Evolutionary conservation across 1,140 invertebrate genomes (phyloP).

Genomic region (Manduca sexta): DNA sequence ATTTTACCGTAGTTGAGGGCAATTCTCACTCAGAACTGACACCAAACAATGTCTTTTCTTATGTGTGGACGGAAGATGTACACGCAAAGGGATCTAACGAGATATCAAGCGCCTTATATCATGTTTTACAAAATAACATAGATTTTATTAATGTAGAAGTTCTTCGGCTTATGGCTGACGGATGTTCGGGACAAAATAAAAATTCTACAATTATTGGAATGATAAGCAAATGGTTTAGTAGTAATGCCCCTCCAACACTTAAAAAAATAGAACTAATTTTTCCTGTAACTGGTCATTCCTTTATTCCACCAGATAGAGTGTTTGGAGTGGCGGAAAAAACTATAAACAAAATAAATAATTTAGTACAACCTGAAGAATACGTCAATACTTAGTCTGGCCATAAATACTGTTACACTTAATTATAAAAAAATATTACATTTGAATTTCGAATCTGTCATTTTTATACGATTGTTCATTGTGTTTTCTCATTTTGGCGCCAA

Average conservation of each 20-base stretch:
- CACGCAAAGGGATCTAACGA: slow-evolving; percentile 9
- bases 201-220: slow-evolving; percentile 19
- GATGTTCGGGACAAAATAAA: slow-evolving; percentile 32
- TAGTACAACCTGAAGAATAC: slow-evolving; percentile 12
- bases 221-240: slow-evolving; percentile 17
- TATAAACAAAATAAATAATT: slow-evolving; percentile 8
- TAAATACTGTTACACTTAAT: no score
- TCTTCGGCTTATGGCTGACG: slow-evolving; percentile 21
- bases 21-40: slow-evolving; percentile 2
- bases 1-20: slow-evolving; percentile 6
- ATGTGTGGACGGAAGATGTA: slow-evolving; percentile 5
- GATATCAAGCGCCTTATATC: slow-evolving; percentile 2
- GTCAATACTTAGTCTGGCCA: no score
- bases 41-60: slow-evolving; percentile 9
- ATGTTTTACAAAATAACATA: slow-evolving; percentile 4
- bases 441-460: no score
- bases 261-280: slow-evolving; percentile 25
- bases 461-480: no score
- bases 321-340: slow-evolving; percentile 27
- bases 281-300: slow-evolving; percentile 35
- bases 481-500: no score
- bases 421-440: no score
- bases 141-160: slow-evolving; percentile 2
- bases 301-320: slow-evolving; percentile 34
- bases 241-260: slow-evolving; percentile 6